phyloP scores from a whole-genome alignment of 2,113 vertebrate genomes.

The Protobothrops flavoviridis region DNA sequence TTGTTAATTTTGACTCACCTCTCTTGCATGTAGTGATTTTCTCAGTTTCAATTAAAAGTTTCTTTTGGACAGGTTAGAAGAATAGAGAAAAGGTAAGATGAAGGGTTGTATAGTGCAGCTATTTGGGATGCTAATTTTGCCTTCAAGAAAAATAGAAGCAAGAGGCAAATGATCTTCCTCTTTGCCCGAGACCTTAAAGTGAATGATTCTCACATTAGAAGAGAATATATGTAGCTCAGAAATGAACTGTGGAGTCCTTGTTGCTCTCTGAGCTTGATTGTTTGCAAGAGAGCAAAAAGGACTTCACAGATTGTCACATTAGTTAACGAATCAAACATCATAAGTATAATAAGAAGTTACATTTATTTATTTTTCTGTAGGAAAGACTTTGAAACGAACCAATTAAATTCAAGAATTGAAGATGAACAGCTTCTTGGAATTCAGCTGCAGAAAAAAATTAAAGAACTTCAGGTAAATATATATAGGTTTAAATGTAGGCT shows the following conservation, averaged over 20 bases:
- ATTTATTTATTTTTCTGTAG: slow-evolving; percentile 60
- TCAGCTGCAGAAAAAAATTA: slow-evolving; percentile 94
- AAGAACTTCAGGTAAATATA: slow-evolving; percentile 84
- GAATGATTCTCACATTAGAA: background rate
- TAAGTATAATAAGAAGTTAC: background rate
- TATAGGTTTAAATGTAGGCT: background rate
- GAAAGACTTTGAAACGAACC: slow-evolving; percentile 90
- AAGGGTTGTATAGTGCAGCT: background rate
- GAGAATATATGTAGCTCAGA: background rate
- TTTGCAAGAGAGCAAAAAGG: background rate
- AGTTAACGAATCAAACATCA: background rate
- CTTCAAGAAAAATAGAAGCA: background rate
- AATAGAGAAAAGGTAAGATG: background rate
- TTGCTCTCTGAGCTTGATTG: background rate
- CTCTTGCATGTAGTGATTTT: background rate
- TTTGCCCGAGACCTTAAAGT: too few relatives aligned
- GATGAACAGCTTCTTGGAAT: slow-evolving; percentile 82
- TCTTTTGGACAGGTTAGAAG: background rate
- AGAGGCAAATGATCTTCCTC: background rate
- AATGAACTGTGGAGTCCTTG: background rate
- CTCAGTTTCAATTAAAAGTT: background rate
- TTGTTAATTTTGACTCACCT: background rate
- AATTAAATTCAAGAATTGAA: slow-evolving; percentile 82
- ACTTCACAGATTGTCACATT: background rate
- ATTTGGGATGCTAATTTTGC: background rate